These are phyloP conservation scores for Tubulanus polymorphus DNA, from an alignment of 2,888 invertebrate species.

Conservation along the genomic window DNA sequence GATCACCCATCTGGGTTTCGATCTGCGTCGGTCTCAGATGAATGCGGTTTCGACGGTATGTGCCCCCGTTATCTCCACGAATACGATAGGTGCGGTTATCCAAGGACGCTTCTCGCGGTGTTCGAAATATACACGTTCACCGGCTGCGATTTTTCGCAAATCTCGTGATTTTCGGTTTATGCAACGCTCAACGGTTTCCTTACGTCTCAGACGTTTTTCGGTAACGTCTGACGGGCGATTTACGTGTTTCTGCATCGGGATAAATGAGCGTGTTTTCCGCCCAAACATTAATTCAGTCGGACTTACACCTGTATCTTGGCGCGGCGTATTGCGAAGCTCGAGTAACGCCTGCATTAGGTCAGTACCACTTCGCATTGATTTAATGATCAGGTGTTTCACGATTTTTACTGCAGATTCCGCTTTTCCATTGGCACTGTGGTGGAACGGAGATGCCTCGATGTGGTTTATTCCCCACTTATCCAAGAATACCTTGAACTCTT, in stretches of 20 bases:
- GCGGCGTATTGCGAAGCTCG: constrained; percentile 22
- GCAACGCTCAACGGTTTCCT: constrained; percentile 8
- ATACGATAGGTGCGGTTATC: not conserved
- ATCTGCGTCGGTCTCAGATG: not conserved
- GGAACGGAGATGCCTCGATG: constrained; percentile 14
- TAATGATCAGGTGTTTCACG: constrained; percentile 16
- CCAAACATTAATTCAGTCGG: constrained; percentile 19
- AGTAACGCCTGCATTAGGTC: constrained; percentile 18
- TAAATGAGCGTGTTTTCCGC: constrained; percentile 12
- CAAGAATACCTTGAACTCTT: constrained; percentile 6
- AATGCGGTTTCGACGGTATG: not conserved
- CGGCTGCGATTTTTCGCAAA: constrained; percentile 8
- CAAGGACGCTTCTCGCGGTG: constrained; percentile 7
- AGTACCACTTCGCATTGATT: constrained; percentile 10
- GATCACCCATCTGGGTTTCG: not conserved
- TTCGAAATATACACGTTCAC: constrained; percentile 17
- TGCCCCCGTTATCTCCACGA: not conserved
- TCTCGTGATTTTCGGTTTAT: constrained; percentile 12
- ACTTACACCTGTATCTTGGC: constrained; percentile 19
- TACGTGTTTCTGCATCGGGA: constrained; percentile 5
- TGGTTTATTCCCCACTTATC: constrained; percentile 17
- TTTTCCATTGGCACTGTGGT: constrained; percentile 17
- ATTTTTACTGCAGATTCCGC: constrained; percentile 16
- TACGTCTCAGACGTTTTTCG: not conserved
- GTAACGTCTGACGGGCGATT: no score